Evolutionary conservation across 2,888 invertebrate species (phyloP), one percentile per base, ranked within the genome.

Genomic region (Ephialtes manifestator): DNA sequence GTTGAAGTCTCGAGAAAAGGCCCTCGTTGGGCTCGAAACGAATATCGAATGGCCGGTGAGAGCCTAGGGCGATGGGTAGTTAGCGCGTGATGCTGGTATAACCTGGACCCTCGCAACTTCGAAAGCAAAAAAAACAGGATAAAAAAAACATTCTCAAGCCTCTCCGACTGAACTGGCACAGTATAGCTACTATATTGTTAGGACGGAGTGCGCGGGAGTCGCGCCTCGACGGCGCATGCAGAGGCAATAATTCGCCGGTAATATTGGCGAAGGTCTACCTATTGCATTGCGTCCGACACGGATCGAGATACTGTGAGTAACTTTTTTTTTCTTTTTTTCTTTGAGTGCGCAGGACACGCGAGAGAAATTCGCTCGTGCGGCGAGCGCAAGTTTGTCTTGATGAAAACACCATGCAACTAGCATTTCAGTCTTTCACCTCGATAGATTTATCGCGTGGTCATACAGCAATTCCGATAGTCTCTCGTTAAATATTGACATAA

Each of bases 31-130:
- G 72, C 63, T 81, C 70, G 82, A 76, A 86, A 87, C 87, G 78
- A 86, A 89, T 87, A 87, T 85, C 82, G 87, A 89, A 89, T 89
- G 89, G 88, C 86, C 87, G 83, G 86, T 86, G 84, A 81, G 77
- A 84, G 83, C 87, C 85, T 85, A 82, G 63, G 80, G 84, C 85
- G 81, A 65, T 81, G 86, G 78, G 83, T 81, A 82, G 81, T 84
- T 86, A 82, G 83, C 83, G 87, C 77, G 83, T 63, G 71, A 80
- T 83, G 68, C 82, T 74, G 51, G 84, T 75, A 79, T 70, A 82
- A 85, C 85, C 85, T 85, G 87, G 85, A 87, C 86, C 86, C 84
- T 84, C 86, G 84, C 87, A 85, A 87, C 80, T 74, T 39, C 39
- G 1, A 39, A 65, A 71, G 63, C n/a, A 13, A n/a, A 39, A 39